These are phyloP conservation scores for Tenthredo distinguenda DNA, from an alignment of 2,888 invertebrate genomes.

Conservation along the genomic window DNA sequence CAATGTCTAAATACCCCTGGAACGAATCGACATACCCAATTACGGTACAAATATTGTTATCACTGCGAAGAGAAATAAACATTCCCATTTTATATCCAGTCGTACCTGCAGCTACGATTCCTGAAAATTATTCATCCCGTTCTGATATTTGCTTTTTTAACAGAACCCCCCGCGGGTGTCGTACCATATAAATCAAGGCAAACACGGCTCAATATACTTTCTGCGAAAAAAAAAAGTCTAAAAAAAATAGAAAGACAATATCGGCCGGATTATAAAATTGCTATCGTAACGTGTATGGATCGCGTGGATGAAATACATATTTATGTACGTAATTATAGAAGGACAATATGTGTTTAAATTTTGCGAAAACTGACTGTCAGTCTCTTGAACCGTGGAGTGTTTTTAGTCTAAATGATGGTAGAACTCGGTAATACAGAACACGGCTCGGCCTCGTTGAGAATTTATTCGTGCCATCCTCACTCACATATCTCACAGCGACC, in stretches of 20 bases:
- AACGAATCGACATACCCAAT: background rate
- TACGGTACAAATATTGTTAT: background rate
- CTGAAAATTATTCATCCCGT: background rate
- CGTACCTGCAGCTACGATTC: background rate
- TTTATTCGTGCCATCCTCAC: conserved; percentile 50
- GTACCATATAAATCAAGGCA: background rate
- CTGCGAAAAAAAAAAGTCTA: background rate
- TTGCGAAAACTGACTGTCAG: background rate
- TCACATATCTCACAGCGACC: conserved; percentile 50
- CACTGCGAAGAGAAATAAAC: background rate
- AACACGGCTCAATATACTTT: background rate
- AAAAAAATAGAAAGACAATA: background rate
- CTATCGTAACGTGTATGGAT: background rate
- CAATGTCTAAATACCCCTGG: background rate
- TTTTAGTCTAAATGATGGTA: conserved; percentile 18
- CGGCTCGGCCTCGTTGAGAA: conserved; percentile 30
- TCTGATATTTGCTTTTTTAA: background rate
- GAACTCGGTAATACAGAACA: conserved; percentile 26
- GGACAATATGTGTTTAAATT: background rate
- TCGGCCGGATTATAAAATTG: background rate
- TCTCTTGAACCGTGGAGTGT: background rate
- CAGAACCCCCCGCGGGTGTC: background rate
- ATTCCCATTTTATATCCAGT: background rate
- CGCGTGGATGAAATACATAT: background rate
- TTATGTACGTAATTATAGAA: background rate